These are phyloP conservation scores for Limnephilus lunatus DNA, from an alignment of 2,888 invertebrate genomes.

Conservation along the genomic window DNA sequence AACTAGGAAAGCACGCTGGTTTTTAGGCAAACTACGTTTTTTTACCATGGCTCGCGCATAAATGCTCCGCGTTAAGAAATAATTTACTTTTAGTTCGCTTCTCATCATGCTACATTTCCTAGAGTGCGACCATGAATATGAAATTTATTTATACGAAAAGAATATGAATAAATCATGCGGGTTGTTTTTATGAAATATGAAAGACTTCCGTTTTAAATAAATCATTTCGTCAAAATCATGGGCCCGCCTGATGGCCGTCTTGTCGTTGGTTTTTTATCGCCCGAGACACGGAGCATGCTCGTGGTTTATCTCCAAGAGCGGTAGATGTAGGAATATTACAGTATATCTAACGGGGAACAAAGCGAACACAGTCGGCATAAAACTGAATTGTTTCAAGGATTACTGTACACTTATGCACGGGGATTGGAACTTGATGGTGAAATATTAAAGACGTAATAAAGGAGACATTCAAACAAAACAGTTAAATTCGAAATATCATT, in stretches of 20 bases:
- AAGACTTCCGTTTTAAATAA: constrained; percentile 40
- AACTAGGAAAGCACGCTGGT: not conserved
- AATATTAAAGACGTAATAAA: not conserved
- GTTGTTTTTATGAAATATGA: constrained; percentile 43
- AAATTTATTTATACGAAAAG: constrained; percentile 4
- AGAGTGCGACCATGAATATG: not conserved
- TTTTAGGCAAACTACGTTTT: not conserved
- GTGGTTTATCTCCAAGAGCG: not conserved
- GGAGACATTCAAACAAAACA: not conserved
- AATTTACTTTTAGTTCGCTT: not conserved
- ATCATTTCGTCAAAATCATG: constrained; percentile 40
- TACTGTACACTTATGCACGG: no score
- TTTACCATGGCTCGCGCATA: not conserved
- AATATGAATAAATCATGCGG: constrained; percentile 27
- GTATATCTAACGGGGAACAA: not conserved
- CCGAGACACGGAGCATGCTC: not conserved
- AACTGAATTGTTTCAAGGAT: not conserved
- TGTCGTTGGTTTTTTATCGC: not conserved
- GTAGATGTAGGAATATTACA: not conserved
- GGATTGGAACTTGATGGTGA: no score
- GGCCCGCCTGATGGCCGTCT: not conserved
- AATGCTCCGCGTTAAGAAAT: not conserved
- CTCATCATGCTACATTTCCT: not conserved
- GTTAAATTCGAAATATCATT: no score
- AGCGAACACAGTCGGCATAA: not conserved